Conservation (phyloP, 2,797 vertebrate species). For the Cuniculus paca region DNA sequence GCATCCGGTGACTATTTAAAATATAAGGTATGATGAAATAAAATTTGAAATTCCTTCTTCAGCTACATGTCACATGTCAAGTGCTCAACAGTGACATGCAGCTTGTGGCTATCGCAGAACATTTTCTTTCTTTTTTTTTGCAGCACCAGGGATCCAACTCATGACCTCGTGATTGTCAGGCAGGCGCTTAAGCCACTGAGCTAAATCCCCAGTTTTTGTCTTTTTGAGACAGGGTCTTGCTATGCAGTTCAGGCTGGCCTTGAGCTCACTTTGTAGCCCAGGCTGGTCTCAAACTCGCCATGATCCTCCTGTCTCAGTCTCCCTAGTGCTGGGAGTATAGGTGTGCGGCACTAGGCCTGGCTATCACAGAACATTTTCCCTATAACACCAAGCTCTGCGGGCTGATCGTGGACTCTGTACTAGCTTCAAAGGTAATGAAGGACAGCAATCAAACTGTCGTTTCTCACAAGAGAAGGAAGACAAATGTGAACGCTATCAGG, state of each 20-base stretch:
- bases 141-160: too few species aligned
- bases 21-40: conserved; percentile 23
- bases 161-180: too few species aligned
- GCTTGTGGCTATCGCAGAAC: neutral
- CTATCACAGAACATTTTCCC: neutral
- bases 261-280: too few species aligned
- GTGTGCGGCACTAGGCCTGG: too few species aligned
- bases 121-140: too few species aligned
- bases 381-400: neutral
- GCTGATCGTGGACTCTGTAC: neutral
- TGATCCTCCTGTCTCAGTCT: too few species aligned
- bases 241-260: too few species aligned
- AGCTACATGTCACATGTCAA: neutral
- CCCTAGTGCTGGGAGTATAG: too few species aligned
- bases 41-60: neutral
- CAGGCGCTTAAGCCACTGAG: too few species aligned
- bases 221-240: too few species aligned
- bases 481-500: neutral
- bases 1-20: neutral
- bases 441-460: neutral
- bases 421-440: neutral
- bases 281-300: too few species aligned
- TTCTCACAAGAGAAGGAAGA: neutral
- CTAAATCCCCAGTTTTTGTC: too few species aligned
- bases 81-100: neutral